phyloP scores from a whole-genome alignment of 2,113 vertebrate genomes.

The Silurus meridionalis region DNA sequence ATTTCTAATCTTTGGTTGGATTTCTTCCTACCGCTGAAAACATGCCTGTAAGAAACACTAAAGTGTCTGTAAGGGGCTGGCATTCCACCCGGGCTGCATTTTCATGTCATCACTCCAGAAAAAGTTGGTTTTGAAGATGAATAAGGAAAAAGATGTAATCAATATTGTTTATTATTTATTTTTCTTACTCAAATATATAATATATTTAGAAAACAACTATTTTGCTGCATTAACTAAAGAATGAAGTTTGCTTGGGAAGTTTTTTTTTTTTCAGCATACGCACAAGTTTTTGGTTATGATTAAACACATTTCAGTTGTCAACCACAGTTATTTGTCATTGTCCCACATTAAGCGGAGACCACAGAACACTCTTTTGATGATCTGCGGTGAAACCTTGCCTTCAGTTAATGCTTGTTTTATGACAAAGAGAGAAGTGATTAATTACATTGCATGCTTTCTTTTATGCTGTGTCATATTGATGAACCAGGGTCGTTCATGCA shows the following conservation, averaged over 20 bases:
- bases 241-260: neutral
- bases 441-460: constrained; percentile 21
- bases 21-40: neutral
- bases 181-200: neutral
- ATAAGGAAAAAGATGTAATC: neutral
- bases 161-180: neutral
- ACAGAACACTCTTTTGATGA: constrained; percentile 51
- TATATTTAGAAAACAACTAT: constrained; percentile 4
- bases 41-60: neutral
- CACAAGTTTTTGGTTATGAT: constrained; percentile 40
- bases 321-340: constrained; percentile 48
- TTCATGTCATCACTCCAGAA: neutral
- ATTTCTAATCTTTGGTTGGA: neutral
- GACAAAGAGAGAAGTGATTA: constrained; percentile 18
- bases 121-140: neutral
- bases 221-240: neutral
- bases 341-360: constrained; percentile 48
- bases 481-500: constrained; percentile 27
- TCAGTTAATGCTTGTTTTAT: constrained; percentile 24
- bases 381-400: constrained; percentile 30
- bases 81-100: neutral
- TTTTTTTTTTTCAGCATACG: constrained; percentile 6
- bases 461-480: constrained; percentile 23
- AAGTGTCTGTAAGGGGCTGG: neutral
- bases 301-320: constrained; percentile 49